Evolutionary conservation across 2,888 invertebrate species (phyloP).

Genomic region (Cremastobaeus sp.): DNA sequence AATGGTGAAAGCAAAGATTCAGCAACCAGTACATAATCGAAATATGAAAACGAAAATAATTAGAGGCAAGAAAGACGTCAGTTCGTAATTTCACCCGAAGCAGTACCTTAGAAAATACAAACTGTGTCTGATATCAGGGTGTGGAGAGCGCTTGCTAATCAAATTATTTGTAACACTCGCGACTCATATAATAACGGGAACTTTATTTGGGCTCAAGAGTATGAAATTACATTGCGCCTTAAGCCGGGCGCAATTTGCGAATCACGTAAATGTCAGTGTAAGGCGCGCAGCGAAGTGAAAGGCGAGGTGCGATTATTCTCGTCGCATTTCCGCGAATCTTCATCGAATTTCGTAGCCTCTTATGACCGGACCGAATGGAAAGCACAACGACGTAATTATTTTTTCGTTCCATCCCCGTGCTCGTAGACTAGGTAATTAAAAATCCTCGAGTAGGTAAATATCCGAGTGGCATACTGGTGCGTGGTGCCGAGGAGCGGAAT

Average conservation of each 20-base stretch:
- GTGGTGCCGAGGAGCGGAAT: slow-evolving; percentile 69
- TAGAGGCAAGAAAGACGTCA: too few relatives aligned
- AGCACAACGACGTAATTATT: slow-evolving; percentile 66
- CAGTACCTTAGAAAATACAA: too few relatives aligned
- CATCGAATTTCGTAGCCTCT: slow-evolving; percentile 60
- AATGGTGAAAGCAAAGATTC: too few relatives aligned
- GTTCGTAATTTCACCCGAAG: too few relatives aligned
- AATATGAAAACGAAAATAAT: too few relatives aligned
- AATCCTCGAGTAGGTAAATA: slow-evolving; percentile 78
- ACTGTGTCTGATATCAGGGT: not conserved
- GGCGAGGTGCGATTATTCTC: slow-evolving; percentile 44
- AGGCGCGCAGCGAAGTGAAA: slow-evolving; percentile 46
- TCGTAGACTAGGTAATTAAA: slow-evolving; percentile 75
- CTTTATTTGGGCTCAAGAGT: slow-evolving; percentile 33
- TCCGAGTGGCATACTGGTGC: slow-evolving; percentile 73
- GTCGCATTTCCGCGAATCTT: slow-evolving; percentile 53
- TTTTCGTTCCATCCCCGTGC: slow-evolving; percentile 59
- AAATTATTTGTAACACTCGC: slow-evolving; percentile 25
- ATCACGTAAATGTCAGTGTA: slow-evolving; percentile 42
- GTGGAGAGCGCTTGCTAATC: slow-evolving; percentile 17
- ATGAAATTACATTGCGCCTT: slow-evolving; percentile 37
- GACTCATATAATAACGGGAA: slow-evolving; percentile 35
- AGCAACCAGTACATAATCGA: too few relatives aligned
- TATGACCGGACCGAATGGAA: slow-evolving; percentile 62
- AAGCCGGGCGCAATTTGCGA: slow-evolving; percentile 42